Conservation (phyloP, 2,888 invertebrate species). For the Brachypalpus laphriformis region DNA sequence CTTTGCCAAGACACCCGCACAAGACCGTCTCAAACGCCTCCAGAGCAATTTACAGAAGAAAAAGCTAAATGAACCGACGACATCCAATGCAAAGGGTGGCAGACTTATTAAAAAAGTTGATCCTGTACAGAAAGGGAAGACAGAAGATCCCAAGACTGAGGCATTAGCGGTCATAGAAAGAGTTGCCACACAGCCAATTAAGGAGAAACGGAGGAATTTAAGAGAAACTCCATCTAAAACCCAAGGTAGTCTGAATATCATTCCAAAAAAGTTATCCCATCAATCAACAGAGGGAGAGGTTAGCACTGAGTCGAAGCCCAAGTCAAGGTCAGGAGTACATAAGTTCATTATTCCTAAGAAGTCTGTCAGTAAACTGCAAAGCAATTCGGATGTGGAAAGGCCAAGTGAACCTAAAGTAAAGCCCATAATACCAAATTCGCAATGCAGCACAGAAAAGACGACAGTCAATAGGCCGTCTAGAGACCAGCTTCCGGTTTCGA, state of each 20-base stretch:
- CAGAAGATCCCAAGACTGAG: slow-evolving; percentile 32
- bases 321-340: not conserved
- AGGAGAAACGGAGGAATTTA: too few relatives aligned
- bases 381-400: not conserved
- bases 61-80: slow-evolving; percentile 22
- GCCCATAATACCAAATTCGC: not conserved
- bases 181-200: slow-evolving; percentile 9
- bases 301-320: not conserved
- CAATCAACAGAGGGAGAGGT: not conserved
- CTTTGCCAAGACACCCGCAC: slow-evolving; percentile 71
- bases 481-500: too few relatives aligned
- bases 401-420: not conserved
- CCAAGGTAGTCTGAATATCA: not conserved
- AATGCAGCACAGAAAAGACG: too few relatives aligned
- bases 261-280: too few relatives aligned
- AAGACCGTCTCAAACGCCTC: slow-evolving; percentile 79
- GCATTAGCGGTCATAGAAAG: too few relatives aligned
- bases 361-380: not conserved
- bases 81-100: not conserved
- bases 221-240: too few relatives aligned
- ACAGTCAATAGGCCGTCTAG: too few relatives aligned
- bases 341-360: slow-evolving; percentile 18
- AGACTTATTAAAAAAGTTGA: not conserved
- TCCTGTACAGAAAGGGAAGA: not conserved
- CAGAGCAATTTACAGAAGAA: slow-evolving; percentile 75